Conservation (phyloP, 2,113 vertebrate species). For the Cyanoderma ruficeps region DNA sequence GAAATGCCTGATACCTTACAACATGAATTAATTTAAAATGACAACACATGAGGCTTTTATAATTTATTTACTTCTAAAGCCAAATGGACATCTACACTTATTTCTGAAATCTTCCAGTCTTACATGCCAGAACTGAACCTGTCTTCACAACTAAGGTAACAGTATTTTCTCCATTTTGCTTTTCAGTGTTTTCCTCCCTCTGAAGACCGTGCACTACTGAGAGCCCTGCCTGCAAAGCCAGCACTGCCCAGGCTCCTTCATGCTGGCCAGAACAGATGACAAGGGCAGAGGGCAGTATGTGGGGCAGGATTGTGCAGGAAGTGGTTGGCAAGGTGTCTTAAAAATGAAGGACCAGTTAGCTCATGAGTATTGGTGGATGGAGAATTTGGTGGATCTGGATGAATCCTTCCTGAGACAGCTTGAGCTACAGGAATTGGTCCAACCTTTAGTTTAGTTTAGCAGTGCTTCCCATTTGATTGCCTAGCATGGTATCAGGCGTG, state of each 20-base stretch:
- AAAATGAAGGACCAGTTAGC: neutral
- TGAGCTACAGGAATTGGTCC: neutral
- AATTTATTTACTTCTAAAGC: neutral
- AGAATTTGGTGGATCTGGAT: neutral
- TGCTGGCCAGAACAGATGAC: no score
- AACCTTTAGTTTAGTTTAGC: neutral
- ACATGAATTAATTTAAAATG: neutral
- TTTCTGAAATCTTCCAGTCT: neutral
- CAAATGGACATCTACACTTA: neutral
- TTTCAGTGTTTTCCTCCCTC: neutral
- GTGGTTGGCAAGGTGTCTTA: neutral
- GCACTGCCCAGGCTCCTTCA: rapidly evolving
- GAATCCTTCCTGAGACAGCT: neutral
- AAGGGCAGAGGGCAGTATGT: rapidly evolving
- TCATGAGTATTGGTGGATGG: neutral
- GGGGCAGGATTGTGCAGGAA: neutral
- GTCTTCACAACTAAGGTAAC: neutral
- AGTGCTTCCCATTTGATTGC: neutral
- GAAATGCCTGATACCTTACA: neutral
- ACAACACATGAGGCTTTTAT: neutral
- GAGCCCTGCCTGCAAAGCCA: neutral
- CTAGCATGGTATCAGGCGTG: rapidly evolving
- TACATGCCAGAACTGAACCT: neutral
- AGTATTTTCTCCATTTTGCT: neutral
- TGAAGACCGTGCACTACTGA: rapidly evolving